Base-by-base conservation (phyloP, 2,888 invertebrate species). In the Agonum fuliginosum region DNA sequence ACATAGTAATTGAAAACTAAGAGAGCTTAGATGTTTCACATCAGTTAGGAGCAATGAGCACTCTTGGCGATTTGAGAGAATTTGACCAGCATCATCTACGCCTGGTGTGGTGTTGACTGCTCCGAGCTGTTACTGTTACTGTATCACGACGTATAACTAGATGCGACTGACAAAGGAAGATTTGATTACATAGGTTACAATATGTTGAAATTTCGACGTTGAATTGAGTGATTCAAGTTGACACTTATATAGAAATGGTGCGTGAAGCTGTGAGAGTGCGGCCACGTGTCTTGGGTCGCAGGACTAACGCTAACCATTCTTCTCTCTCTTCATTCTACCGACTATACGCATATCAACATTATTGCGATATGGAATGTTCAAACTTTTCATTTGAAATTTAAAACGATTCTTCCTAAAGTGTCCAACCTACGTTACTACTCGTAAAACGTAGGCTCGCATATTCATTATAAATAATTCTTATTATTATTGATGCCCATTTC, bases 141-240 rank as follows among this genome's bases (percentile, higher is more conserved):
- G 27, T 62, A 48, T 20, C 17, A 6, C 19, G 19, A n/a, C 43
- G 14, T 43, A 1, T 19, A 54, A 62, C 30, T 62, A 54, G 54
- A 27, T 30, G 58, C 58, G 58, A 54, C 27, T 27, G 58, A 62
- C 58, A 62, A 62, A 62, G 58, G 58, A 62, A 62, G 58, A 62
- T 62, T 62, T 62, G 58, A 62, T 62, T 62, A 62, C 58, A 62
- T 62, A 62, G 58, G 12, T 27, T 62, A 58, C 58, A 46, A 58
- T 51, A 4, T 14, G 14, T 30, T 17, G n/a, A 1, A 34, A 1
- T 30, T 30, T 37, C 12, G 54, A 54, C 22, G 54, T 54, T 24
- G 51, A 20, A 2, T n/a, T 30, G 27, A 58, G 54, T 54, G 48
- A 48, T 43, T 43, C 2, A 14, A 43, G 43, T 43, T 34, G 43